These are phyloP conservation scores for Myiothlypis chrysogaster DNA, from an alignment of 2,797 vertebrate species.

Conservation along the genomic window DNA sequence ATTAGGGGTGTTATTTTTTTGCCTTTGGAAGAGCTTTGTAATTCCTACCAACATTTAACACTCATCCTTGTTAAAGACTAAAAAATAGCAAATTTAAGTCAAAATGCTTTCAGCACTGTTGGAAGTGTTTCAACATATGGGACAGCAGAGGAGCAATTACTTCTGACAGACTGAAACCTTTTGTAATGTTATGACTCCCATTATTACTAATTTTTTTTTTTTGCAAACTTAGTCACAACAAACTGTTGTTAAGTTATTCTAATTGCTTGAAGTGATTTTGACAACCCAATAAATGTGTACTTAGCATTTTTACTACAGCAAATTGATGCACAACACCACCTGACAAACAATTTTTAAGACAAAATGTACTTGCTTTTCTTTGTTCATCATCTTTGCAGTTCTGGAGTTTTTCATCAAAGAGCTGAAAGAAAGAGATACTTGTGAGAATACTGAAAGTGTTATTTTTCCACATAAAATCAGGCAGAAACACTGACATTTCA, in stretches of 20 bases:
- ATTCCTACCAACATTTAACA: not conserved
- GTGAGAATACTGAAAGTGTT: not conserved
- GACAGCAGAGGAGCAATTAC: not conserved
- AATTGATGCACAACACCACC: not conserved
- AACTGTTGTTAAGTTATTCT: not conserved
- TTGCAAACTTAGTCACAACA: not conserved
- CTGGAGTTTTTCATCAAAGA: conserved; percentile 99
- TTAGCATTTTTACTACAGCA: not conserved
- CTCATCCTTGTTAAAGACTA: not conserved
- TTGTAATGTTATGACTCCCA: not conserved
- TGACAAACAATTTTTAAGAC: not conserved
- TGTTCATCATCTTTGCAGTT: conserved; percentile 98
- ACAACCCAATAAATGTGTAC: not conserved
- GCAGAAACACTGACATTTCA: not conserved
- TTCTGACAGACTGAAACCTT: not conserved
- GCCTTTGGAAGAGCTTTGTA: not conserved
- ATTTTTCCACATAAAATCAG: not conserved
- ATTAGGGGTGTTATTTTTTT: not conserved
- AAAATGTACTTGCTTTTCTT: conserved; percentile 88
- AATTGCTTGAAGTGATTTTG: not conserved
- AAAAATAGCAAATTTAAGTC: not conserved
- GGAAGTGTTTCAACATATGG: not conserved
- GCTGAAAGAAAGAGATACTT: conserved; percentile 74
- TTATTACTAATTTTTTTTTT: not conserved
- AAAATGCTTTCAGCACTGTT: not conserved